Evolutionary conservation across 2,888 invertebrate species (phyloP), one percentile per base, ranked within the genome.

Genomic region (Acronicta leporina): DNA sequence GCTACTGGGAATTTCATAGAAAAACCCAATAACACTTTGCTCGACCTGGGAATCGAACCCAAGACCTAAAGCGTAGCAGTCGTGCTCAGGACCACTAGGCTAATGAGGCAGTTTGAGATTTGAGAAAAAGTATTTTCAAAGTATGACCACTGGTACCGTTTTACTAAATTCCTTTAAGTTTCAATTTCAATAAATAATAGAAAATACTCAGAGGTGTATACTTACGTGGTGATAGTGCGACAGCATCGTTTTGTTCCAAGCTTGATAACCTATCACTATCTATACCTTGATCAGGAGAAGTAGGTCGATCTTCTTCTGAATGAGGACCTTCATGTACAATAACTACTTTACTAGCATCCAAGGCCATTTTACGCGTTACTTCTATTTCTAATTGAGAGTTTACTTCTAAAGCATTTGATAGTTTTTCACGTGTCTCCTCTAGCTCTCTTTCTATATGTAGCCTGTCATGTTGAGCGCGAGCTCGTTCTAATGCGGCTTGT

Each of bases 241-340:
- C 83, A 35, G 88, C 92, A 40, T 94, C 93, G 71, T 95, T 95
- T 66, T 95, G 95, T 92, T 97, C 95, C 77, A 96, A 83, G 86
- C 96, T 95, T 64, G 96, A 95, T 53, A 96, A 91, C 64, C 96
- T 90, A 85, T 98, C 98, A 80, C 98, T 98, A 85, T 98, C 98
- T 68, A 98, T 98, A n/a, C 98, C 98, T 80, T 98, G 95, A 90
- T 98, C 98, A 0, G 98, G 98, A 0, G 98, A 98, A 0, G 96
- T 92, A 4, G 94, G 91, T 27, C 94, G 84, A 13, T 93, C 94
- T 66, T 93, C 93, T 72, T 92, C 92, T 1, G 86, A 90, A 35
- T 78, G 86, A 25, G 83, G 68, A 16, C 70, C 84, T 60, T 90
- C 89, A 48, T 86, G 84, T 9, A 87, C 62, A 48, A 89, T 76